Evolutionary conservation across 2,888 invertebrate species (phyloP).

Genomic region (Helleia helle): DNA sequence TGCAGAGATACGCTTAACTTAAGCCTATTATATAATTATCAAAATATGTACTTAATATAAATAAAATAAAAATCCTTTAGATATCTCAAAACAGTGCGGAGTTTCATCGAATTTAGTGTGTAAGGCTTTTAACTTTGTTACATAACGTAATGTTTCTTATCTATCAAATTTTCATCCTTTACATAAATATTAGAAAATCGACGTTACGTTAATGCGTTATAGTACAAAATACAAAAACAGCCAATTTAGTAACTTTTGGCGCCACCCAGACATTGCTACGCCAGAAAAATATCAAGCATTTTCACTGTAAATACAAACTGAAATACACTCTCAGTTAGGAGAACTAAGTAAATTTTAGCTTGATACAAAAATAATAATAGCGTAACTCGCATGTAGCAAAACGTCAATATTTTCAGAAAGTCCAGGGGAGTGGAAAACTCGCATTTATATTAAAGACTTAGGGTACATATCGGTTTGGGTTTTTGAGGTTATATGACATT

Average conservation of each 20-base stretch:
- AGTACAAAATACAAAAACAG: slow-evolving; percentile 10
- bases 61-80: no score
- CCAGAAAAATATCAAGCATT: slow-evolving; percentile 34
- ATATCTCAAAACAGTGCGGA: no score
- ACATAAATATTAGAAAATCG: not conserved
- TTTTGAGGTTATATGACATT: slow-evolving; percentile 21
- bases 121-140: not conserved
- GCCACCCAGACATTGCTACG: slow-evolving; percentile 42
- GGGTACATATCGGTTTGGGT: slow-evolving; percentile 11
- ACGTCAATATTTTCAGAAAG: slow-evolving; percentile 39
- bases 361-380: slow-evolving; percentile 11
- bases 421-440: slow-evolving; percentile 19
- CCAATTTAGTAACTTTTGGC: slow-evolving; percentile 23
- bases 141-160: not conserved
- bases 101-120: no score
- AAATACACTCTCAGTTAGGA: slow-evolving; percentile 19
- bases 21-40: no score
- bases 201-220: not conserved
- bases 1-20: no score
- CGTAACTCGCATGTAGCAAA: slow-evolving; percentile 29
- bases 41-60: no score
- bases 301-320: slow-evolving; percentile 15
- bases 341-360: not conserved
- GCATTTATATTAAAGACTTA: slow-evolving; percentile 12
- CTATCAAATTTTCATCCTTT: not conserved